Percentiles rank a stretch among this genome's conserved stretches.
Evolutionary conservation across 2,888 invertebrate species (phyloP).

Genomic region (Lathronympha strigana): DNA sequence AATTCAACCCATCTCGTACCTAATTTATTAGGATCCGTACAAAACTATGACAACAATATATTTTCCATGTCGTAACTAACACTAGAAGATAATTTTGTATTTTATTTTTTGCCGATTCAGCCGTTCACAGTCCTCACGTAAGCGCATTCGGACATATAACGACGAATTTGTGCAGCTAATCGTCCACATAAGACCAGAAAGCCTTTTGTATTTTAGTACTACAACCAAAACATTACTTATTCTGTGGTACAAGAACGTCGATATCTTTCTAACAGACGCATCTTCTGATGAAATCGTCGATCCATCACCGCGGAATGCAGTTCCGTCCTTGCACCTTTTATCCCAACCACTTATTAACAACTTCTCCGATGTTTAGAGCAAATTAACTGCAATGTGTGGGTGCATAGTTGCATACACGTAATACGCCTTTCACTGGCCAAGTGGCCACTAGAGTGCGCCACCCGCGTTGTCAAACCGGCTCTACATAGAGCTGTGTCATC

Average conservation of each 20-base stretch:
- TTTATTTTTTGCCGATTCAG: too few relatives aligned
- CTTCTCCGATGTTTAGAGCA: conserved; percentile 36
- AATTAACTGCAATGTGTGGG: conserved; percentile 25
- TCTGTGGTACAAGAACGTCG: neutral
- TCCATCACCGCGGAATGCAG: conserved; percentile 33
- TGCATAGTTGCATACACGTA: conserved; percentile 35
- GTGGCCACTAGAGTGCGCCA: conserved; percentile 42
- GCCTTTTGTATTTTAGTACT: too few relatives aligned
- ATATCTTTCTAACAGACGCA: neutral
- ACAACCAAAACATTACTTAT: too few relatives aligned
- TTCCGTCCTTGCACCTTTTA: conserved; percentile 30
- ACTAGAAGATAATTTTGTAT: too few relatives aligned
- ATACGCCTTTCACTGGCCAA: conserved; percentile 43
- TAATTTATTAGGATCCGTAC: too few relatives aligned
- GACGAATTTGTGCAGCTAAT: too few relatives aligned
- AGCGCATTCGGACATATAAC: too few relatives aligned
- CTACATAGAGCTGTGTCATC: conserved; percentile 31
- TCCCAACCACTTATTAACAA: conserved; percentile 29
- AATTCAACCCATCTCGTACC: too few relatives aligned
- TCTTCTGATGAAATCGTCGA: conserved; percentile 5
- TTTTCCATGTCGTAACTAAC: too few relatives aligned
- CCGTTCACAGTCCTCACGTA: too few relatives aligned
- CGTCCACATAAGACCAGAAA: too few relatives aligned
- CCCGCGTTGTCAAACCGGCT: conserved; percentile 33
- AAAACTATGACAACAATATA: too few relatives aligned